Base-by-base conservation (phyloP, 2,113 vertebrate species). In the Sphyrna mokarran region DNA sequence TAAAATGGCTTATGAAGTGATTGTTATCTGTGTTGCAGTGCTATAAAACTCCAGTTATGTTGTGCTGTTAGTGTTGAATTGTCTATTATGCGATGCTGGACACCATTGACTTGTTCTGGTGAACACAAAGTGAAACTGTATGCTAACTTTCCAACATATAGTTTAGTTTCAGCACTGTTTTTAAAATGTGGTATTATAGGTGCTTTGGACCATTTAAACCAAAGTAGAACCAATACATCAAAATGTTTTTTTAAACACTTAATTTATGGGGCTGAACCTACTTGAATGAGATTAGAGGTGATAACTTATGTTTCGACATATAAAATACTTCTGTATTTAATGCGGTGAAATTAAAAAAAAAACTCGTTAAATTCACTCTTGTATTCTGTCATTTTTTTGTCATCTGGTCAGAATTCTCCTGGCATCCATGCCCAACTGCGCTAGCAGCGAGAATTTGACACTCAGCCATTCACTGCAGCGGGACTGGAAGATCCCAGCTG, bases 131-230 rank as follows among this genome's bases (percentile, higher is more conserved):
- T 95, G 68, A 70, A 70, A 11, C 37, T 9, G 43, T 94, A 94
- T 22, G 18, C 33, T 94, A 43, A 22, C 40, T 48, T 95, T 72
- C 22, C 94, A 33, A 29, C 40, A 48, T 95, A 23, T 18, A 48
- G 69, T 76, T 23, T 26, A 22, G 69, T 95, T 72, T 72, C 68
- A n/a, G 69, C 69, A 76, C 33, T 95, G 20, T 95, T 72, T 95
- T 95, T 43, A 72, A 54, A 29, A 33, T 18, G 94, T 43, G 29
- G 43, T 26, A 16, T 72, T 95, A 23, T 54, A 26, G 69, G 69
- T 95, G 40, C 48, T 95, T 72, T 95, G 69, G 94, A 95, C 69
- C 40, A 95, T 95, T 95, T 95, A 76, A 76, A 29, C 29, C 29
- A 54, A 72, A 72, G 43, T 95, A 95, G 93, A 94, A 94, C 11